Percentiles rank a stretch among this genome's conserved stretches.
Evolutionary conservation across 2,797 vertebrate species (phyloP).

Genomic region (Vespertilio murinus): DNA sequence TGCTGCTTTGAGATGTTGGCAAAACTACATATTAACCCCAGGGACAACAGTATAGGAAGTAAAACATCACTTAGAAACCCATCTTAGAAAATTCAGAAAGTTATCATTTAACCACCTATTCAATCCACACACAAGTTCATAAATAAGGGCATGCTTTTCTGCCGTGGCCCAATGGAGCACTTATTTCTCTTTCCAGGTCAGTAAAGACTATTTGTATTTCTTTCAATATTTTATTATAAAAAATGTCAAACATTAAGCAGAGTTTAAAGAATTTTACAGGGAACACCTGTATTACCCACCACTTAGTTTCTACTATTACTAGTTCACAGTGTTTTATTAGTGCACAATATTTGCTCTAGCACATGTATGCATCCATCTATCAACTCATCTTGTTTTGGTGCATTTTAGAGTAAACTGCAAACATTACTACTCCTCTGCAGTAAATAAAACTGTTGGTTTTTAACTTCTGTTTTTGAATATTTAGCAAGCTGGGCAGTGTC

Average conservation of each 20-base stretch:
- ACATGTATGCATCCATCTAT: neutral
- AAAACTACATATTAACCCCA: conserved; percentile 40
- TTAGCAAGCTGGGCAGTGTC: neutral
- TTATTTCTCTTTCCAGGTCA: conserved; percentile 1
- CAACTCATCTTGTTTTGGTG: neutral
- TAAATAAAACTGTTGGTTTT: neutral
- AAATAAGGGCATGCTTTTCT: neutral
- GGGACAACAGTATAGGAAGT: neutral
- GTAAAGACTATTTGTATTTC: neutral
- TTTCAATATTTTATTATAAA: neutral
- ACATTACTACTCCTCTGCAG: neutral
- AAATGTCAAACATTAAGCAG: neutral
- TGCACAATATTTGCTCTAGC: neutral
- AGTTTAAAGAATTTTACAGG: neutral
- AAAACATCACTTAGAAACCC: conserved; percentile 22
- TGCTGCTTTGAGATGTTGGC: conserved; percentile 38
- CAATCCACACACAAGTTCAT: neutral
- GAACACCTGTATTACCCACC: neutral
- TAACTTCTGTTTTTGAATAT: neutral
- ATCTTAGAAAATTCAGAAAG: neutral
- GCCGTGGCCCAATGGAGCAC: neutral
- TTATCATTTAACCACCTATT: neutral
- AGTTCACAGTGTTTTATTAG: neutral
- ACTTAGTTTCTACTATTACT: neutral
- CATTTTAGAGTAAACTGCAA: conserved; percentile 14